A percentile compares a stretch with the other conserved stretches of the same genome.
Evolutionary conservation across 2,113 vertebrate genomes (phyloP).

Genomic region (Neolamprologus falcicula): DNA sequence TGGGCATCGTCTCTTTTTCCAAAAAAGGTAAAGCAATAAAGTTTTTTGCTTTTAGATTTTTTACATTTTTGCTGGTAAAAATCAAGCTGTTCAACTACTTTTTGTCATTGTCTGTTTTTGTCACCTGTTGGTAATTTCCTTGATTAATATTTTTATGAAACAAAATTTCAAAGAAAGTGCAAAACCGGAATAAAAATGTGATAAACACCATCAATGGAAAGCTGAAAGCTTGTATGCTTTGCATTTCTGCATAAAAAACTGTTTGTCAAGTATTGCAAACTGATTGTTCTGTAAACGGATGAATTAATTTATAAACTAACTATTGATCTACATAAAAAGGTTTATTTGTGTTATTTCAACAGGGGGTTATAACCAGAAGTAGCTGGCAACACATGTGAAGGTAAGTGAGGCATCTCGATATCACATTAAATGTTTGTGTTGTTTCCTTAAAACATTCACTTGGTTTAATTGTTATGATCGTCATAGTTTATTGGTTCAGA

Average conservation of each 20-base stretch:
- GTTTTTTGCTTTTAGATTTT: not conserved
- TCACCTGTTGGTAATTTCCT: not conserved
- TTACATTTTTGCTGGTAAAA: accelerated
- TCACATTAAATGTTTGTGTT: not conserved
- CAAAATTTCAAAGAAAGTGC: not conserved
- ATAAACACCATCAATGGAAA: not conserved
- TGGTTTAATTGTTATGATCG: not conserved
- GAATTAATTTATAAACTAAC: not conserved
- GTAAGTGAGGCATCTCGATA: not conserved
- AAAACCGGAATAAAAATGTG: not conserved
- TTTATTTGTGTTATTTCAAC: not conserved
- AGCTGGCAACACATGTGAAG: not conserved
- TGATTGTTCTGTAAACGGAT: not conserved
- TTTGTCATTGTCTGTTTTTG: not conserved
- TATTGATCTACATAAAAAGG: not conserved
- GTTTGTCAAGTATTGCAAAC: not conserved
- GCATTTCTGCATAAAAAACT: not conserved
- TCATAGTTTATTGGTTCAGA: not conserved
- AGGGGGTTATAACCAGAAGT: not conserved
- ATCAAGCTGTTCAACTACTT: not conserved
- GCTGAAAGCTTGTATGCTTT: not conserved
- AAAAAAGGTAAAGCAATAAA: not conserved
- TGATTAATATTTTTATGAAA: not conserved
- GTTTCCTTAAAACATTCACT: not conserved
- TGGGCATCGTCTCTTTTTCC: not conserved